Percentiles rank a stretch among this genome's conserved stretches.
phyloP scores from a whole-genome alignment of 2,888 invertebrate genomes.

The Mycalesis mineus region DNA sequence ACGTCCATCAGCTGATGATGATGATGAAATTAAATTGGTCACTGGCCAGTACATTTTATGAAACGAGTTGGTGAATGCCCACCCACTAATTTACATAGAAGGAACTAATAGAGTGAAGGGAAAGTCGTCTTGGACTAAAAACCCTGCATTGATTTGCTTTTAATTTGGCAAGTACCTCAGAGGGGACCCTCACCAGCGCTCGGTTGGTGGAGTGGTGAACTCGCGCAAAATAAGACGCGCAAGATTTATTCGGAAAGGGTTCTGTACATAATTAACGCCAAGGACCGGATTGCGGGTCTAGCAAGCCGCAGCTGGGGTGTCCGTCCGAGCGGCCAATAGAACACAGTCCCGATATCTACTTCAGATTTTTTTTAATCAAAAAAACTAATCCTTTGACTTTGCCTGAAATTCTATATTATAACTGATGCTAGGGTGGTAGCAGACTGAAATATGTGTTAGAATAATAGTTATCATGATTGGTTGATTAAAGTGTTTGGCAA shows the following conservation, averaged over 20 bases:
- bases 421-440: too few relatives aligned
- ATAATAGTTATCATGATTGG: too few relatives aligned
- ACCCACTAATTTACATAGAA: too few relatives aligned
- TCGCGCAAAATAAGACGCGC: constrained; percentile 12
- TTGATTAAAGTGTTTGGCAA: too few relatives aligned
- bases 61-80: too few relatives aligned
- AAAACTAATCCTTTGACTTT: too few relatives aligned
- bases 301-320: not conserved
- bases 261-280: constrained; percentile 25
- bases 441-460: too few relatives aligned
- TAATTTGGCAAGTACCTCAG: not conserved
- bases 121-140: not conserved
- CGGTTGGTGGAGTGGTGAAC: not conserved
- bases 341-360: not conserved
- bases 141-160: not conserved
- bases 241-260: constrained; percentile 29
- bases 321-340: not conserved
- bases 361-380: too few relatives aligned
- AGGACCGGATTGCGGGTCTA: constrained; percentile 11
- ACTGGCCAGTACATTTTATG: too few relatives aligned
- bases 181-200: not conserved
- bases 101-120: not conserved
- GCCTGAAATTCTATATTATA: too few relatives aligned
- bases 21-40: too few relatives aligned
- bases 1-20: too few relatives aligned